phyloP scores from a whole-genome alignment of 2,113 vertebrate genomes.

The Gavia stellata region DNA sequence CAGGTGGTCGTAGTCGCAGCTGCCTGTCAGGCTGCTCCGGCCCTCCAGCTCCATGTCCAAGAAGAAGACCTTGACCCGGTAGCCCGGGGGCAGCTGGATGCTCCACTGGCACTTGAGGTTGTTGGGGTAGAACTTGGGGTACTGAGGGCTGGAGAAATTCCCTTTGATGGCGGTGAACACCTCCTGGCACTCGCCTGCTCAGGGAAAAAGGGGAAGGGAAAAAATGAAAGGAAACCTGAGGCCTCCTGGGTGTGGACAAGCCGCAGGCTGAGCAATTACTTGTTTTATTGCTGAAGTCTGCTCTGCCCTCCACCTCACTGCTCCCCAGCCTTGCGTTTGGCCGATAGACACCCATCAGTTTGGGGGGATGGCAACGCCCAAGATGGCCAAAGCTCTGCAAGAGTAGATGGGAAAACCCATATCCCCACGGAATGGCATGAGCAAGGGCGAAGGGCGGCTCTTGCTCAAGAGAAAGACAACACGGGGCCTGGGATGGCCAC shows the following conservation, averaged over 20 bases:
- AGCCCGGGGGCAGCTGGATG: slow-evolving; percentile 75
- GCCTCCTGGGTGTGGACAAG: background rate
- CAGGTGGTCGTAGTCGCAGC: slow-evolving; percentile 89
- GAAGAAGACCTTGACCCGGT: slow-evolving; percentile 87
- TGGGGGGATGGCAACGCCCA: background rate
- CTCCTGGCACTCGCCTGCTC: slow-evolving; percentile 90
- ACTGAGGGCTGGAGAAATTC: slow-evolving; percentile 92
- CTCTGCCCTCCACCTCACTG: background rate
- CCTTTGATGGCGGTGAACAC: slow-evolving; percentile 79
- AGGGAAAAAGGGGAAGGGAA: background rate
- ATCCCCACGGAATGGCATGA: background rate
- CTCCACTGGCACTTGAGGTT: slow-evolving; percentile 95
- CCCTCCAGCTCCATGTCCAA: slow-evolving; percentile 87
- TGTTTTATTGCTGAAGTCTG: background rate
- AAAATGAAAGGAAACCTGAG: background rate
- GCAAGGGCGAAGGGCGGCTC: background rate
- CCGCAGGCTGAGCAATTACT: background rate
- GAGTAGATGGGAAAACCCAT: background rate
- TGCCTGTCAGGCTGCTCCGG: slow-evolving; percentile 80
- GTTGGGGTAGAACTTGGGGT: slow-evolving; percentile 92
- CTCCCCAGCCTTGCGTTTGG: background rate
- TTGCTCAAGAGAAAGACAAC: background rate
- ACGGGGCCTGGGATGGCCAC: background rate
- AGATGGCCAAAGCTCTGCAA: background rate
- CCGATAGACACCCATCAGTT: background rate